phyloP scores from a whole-genome alignment of 2,888 invertebrate genomes.

The Holacanthella duospinosa region DNA sequence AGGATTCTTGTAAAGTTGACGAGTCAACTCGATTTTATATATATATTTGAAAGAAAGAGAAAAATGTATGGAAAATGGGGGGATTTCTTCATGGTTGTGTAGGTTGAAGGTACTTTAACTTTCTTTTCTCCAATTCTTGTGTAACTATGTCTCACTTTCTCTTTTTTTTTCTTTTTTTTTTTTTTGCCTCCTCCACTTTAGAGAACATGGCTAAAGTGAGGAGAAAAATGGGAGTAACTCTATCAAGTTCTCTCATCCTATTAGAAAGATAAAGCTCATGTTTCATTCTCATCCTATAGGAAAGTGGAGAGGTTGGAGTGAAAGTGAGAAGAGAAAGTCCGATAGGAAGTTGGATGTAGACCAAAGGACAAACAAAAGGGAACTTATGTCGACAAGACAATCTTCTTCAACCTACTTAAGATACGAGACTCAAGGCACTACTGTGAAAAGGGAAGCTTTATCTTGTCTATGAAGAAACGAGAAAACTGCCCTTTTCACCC shows the following conservation, averaged over 20 bases:
- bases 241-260: neutral
- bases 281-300: slow-evolving; percentile 9
- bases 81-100: neutral
- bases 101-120: neutral
- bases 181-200: too few species aligned
- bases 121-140: too few species aligned
- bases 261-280: neutral
- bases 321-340: too few species aligned
- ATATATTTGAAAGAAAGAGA: neutral
- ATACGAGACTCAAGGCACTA: too few species aligned
- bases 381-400: slow-evolving; percentile 10
- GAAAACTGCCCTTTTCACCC: too few species aligned
- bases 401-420: too few species aligned
- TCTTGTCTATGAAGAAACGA: too few species aligned
- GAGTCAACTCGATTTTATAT: neutral
- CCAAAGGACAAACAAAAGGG: slow-evolving; percentile 1
- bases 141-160: neutral
- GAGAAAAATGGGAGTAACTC: neutral
- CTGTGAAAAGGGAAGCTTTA: too few species aligned
- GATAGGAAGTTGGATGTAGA: too few species aligned
- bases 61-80: too few species aligned
- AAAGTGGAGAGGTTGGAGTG: too few species aligned
- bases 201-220: neutral
- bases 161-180: neutral
- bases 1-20: neutral